Evolutionary conservation across 2,113 vertebrate genomes (phyloP).

Genomic region (Syrmaticus mikado): DNA sequence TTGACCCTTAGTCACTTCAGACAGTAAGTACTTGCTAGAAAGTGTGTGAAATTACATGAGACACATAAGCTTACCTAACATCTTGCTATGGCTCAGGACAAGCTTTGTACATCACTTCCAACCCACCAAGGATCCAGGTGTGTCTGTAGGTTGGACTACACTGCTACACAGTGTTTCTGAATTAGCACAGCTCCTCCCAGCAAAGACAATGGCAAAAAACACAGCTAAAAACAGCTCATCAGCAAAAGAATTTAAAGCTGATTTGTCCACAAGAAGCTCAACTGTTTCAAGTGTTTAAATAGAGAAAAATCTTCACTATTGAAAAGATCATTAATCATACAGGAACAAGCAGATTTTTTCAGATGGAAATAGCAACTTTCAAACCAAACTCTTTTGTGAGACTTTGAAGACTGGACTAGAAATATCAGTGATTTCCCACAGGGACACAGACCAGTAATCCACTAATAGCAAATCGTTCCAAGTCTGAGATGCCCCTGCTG

Average conservation of each 20-base stretch:
- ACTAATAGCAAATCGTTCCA: constrained; percentile 43
- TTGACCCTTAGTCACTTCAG: background rate
- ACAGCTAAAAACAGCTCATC: background rate
- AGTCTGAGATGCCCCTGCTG: background rate
- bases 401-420: constrained; percentile 48
- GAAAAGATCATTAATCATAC: background rate
- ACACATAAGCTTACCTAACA: background rate
- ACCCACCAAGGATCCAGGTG: background rate
- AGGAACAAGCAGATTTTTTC: background rate
- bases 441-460: constrained; percentile 17
- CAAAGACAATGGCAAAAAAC: background rate
- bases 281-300: background rate
- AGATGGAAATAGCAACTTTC: constrained; percentile 25
- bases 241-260: background rate
- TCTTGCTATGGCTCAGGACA: background rate
- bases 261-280: background rate
- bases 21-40: background rate
- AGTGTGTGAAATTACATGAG: background rate
- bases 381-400: constrained; percentile 27
- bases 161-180: background rate
- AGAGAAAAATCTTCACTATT: background rate
- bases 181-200: background rate
- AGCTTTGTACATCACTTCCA: background rate
- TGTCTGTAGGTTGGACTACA: background rate
- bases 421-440: constrained; percentile 5